Evolutionary conservation across 92 coral and sea anemone species (phyloP), one percentile per base, ranked within the genome.

Genomic region (Parazoanthus swiftii): DNA sequence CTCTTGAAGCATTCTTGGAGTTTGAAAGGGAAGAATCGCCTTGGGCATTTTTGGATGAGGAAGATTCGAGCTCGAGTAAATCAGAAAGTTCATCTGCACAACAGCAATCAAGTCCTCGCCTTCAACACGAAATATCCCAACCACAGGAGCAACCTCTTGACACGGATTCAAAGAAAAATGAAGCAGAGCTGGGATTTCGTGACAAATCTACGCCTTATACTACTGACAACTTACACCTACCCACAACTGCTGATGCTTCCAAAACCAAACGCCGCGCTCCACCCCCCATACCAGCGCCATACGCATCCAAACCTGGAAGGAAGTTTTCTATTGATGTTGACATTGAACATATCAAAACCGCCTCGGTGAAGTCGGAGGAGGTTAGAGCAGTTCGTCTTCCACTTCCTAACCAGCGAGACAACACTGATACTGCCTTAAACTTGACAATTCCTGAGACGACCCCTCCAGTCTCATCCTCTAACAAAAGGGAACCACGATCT

Each of bases 401-500:
- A 18, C 39, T 0, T 1, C 25, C 36, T 16, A 21, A 48, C 38
- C 71, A 7, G 74, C 36, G 33, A 72, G 77, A 58, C 65, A 84
- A 35, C 25, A 33, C 68, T 26, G 48, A 35, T 59, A 63, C 87
- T 15, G 81, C 58, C 75, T 86, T 87, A 14, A 81, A 90, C 10
- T 43, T 87, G 29, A 63, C 42, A 48, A 29, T 85, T 44, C 89
- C 80, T 3, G 93, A 82, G 79, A 39, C 37, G 26, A 81, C 91
- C 67, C 39, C 73, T 29, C 82, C 83, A 23, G 35, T 13, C n/a
- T 82, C 81, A 50, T 79, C 88, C 3, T 35, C 71, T 20, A 82
- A 71, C 16, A 88, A 79, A 44, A 86, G 85, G 37, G 88, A 91
- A 89, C 90, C 94, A 50, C 94, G 98, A 15, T 90, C 98, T 2